Conservation (phyloP, 2,113 vertebrate species). For the Choloepus hoffmanni region DNA sequence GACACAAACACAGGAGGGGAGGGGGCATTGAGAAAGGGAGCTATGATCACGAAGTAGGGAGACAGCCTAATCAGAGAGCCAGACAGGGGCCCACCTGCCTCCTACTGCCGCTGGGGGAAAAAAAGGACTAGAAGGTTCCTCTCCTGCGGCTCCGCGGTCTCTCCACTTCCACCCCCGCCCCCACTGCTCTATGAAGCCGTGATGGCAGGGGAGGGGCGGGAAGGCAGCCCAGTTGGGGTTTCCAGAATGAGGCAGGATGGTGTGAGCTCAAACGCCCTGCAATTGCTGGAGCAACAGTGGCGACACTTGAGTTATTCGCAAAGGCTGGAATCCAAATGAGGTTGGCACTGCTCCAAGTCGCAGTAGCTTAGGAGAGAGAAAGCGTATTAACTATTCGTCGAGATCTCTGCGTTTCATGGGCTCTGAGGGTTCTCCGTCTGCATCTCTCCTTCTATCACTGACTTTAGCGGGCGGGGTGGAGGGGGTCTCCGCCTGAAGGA, state of each 20-base stretch:
- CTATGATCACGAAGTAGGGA: neutral
- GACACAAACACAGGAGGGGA: neutral
- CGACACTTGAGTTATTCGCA: conserved; percentile 81
- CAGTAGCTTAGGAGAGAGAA: conserved; percentile 65
- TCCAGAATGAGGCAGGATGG: conserved; percentile 18
- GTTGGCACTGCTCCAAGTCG: conserved; percentile 81
- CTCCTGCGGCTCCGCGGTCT: neutral
- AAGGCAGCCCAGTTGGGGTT: neutral
- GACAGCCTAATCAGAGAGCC: conserved; percentile 8
- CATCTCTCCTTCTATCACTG: neutral
- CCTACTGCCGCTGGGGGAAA: neutral
- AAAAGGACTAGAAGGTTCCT: neutral
- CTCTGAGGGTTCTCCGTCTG: conserved; percentile 18
- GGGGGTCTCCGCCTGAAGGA: conserved; percentile 19
- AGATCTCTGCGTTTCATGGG: conserved; percentile 71
- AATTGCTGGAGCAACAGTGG: conserved; percentile 48
- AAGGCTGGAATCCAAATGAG: conserved; percentile 74
- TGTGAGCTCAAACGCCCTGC: conserved; percentile 68
- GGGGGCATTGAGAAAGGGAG: neutral
- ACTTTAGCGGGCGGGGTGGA: neutral
- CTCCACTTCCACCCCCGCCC: neutral
- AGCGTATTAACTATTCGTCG: conserved; percentile 81
- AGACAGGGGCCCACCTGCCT: conserved; percentile 55
- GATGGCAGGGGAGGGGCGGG: neutral
- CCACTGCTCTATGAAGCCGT: neutral